phyloP scores from a whole-genome alignment of 2,797 vertebrate species.

The Chiroxiphia lanceolata region DNA sequence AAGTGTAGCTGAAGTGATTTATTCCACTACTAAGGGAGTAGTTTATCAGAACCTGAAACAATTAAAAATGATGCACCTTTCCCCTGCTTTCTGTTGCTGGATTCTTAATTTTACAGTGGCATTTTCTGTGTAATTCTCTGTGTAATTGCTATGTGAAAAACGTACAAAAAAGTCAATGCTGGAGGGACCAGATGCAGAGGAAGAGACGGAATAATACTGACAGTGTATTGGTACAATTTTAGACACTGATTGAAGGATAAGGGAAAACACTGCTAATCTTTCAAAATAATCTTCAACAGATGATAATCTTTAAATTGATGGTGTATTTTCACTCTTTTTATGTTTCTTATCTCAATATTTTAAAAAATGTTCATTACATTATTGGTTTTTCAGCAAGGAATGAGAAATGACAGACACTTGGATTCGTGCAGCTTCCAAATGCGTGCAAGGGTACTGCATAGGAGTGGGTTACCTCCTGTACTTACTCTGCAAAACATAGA shows the following conservation, averaged over 20 bases:
- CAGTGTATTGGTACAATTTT: neutral
- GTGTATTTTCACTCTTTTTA: neutral
- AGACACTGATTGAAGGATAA: neutral
- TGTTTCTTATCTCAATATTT: neutral
- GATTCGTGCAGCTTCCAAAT: neutral
- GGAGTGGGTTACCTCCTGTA: neutral
- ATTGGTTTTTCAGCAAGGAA: neutral
- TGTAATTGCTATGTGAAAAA: neutral
- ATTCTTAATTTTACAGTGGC: neutral
- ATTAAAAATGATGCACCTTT: neutral
- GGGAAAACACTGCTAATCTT: neutral
- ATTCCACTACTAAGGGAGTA: neutral
- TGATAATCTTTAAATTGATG: neutral
- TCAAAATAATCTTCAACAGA: neutral
- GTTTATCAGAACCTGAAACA: neutral
- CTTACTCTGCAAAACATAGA: neutral
- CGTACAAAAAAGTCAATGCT: neutral
- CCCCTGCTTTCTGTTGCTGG: neutral
- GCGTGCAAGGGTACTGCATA: neutral
- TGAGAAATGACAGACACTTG: neutral
- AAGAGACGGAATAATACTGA: neutral
- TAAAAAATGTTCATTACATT: neutral
- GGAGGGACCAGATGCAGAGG: neutral
- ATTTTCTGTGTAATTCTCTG: neutral
- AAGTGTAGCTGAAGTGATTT: neutral